These are phyloP conservation scores for Rhegmatorhina hoffmannsi DNA, from an alignment of 2,113 vertebrate species.

Conservation along the genomic window DNA sequence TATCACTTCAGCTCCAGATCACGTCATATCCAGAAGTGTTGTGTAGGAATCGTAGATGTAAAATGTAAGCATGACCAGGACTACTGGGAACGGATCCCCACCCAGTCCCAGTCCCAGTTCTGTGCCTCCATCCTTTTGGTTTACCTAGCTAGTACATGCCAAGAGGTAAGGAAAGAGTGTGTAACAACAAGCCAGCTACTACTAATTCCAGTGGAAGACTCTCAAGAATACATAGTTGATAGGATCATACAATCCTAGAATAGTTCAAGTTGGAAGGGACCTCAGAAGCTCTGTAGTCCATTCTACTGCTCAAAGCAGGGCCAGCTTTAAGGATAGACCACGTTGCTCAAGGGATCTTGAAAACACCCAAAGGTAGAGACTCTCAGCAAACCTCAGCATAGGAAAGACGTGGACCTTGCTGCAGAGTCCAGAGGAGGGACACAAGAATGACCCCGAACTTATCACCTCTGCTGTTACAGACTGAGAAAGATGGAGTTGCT, in stretches of 20 bases:
- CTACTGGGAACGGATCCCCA: neutral
- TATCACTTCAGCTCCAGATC: neutral
- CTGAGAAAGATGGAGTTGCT: neutral
- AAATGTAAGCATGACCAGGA: neutral
- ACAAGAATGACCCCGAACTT: neutral
- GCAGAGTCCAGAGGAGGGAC: neutral
- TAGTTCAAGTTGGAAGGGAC: neutral
- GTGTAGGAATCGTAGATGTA: neutral
- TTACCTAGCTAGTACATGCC: neutral
- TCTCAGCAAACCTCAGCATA: neutral
- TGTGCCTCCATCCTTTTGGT: neutral
- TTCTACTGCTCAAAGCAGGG: neutral
- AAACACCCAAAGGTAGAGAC: neutral
- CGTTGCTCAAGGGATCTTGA: neutral
- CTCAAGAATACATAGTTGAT: neutral
- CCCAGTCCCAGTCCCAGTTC: neutral
- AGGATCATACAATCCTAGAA: neutral
- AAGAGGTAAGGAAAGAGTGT: neutral
- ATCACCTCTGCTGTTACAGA: neutral
- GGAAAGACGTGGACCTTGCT: neutral
- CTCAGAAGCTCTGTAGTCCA: neutral
- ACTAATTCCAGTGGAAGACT: neutral
- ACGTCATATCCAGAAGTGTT: neutral
- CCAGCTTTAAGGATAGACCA: neutral
- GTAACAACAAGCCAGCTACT: neutral